Evolutionary conservation across 2,113 vertebrate species (phyloP).

Genomic region (Macroglossus sobrinus): DNA sequence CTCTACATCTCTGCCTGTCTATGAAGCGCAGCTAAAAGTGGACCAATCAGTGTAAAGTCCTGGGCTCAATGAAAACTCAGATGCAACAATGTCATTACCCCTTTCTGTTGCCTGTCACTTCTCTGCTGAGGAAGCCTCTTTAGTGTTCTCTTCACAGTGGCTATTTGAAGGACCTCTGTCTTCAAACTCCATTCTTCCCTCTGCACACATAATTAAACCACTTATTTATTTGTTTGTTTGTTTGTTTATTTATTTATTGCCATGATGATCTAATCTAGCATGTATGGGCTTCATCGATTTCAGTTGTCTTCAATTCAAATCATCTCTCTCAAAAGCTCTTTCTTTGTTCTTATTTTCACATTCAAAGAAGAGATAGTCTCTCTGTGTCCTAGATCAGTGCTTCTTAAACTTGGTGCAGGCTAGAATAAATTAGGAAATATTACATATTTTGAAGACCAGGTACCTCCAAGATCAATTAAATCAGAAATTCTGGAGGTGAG

Average conservation of each 20-base stretch:
- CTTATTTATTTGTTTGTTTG: not conserved
- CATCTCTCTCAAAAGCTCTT: not conserved
- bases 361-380: not conserved
- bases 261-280: not conserved
- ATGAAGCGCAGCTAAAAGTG: not conserved
- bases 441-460: not conserved
- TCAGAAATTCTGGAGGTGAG: not conserved
- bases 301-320: not conserved
- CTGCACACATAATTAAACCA: not conserved
- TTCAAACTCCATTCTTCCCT: not conserved
- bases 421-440: not conserved
- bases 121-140: not conserved
- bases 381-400: not conserved
- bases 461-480: not conserved
- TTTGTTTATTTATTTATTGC: not conserved
- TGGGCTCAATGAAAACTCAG: not conserved
- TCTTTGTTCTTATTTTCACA: not conserved
- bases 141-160: not conserved
- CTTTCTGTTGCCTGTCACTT: not conserved
- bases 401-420: not conserved
- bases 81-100: not conserved
- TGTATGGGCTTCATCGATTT: not conserved
- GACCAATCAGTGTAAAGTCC: not conserved
- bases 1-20: not conserved
- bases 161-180: not conserved